Conservation (phyloP, 1,140 invertebrate genomes). For the Drosophila tropicalis region DNA sequence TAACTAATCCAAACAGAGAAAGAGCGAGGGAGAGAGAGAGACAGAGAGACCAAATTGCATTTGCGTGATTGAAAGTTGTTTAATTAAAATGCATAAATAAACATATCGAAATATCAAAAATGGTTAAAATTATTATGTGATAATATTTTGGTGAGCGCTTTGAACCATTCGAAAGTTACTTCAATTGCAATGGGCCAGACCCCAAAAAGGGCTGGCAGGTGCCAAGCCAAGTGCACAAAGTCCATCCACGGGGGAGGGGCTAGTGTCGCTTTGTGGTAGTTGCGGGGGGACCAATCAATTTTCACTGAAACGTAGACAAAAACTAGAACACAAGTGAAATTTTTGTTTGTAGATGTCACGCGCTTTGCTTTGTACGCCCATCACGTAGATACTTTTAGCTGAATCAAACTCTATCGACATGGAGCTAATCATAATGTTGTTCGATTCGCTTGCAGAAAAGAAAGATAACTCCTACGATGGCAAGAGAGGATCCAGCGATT, state of each 20-base stretch:
- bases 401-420: slow-evolving; percentile 40
- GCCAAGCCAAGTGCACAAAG: slow-evolving; percentile 72
- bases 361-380: slow-evolving; percentile 61
- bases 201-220: slow-evolving; percentile 61
- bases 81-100: slow-evolving; percentile 73
- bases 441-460: slow-evolving; percentile 36
- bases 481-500: slow-evolving; percentile 50
- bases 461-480: slow-evolving; percentile 54
- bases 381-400: slow-evolving; percentile 63
- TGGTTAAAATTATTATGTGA: slow-evolving; percentile 75
- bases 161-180: slow-evolving; percentile 70
- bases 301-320: slow-evolving; percentile 69
- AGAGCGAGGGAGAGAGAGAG: no score
- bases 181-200: slow-evolving; percentile 66
- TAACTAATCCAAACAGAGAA: background rate
- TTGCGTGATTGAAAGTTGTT: slow-evolving; percentile 47
- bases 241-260: background rate
- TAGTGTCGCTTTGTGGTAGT: background rate
- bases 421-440: slow-evolving; percentile 40
- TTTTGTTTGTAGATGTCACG: slow-evolving; percentile 64
- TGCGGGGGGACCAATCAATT: slow-evolving; percentile 48
- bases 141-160: slow-evolving; percentile 61
- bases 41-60: background rate
- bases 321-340: slow-evolving; percentile 83
- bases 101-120: slow-evolving; percentile 39